Base-by-base conservation (phyloP, 2,888 invertebrate species). In the Ypsolopha sequella region DNA sequence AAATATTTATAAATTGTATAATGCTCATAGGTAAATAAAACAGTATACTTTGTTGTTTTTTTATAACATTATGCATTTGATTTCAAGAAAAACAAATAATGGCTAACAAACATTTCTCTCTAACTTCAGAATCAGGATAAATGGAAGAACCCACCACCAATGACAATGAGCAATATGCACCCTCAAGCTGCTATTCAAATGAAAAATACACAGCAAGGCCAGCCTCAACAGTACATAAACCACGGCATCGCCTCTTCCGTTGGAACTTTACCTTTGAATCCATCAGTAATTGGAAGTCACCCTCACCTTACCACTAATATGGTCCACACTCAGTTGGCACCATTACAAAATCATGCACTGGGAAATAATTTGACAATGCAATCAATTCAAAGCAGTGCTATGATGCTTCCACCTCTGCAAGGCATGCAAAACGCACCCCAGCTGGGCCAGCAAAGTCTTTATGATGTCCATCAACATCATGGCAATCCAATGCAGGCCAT, bases 81-180 rank as follows among this genome's bases (percentile, higher is more conserved):
- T 24, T 24, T 24, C 24, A 24, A 24, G 24, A 24, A 3, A 24
- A 24, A 24, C 2, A 24, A 4, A 3, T 24, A 24, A 3, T 24
- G 24, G 24, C 4, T 24, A 24, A 24, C 24, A 24, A 24, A 2
- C 24, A 24, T 24, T 24, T 24, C 24, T 24, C 24, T n/a, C 38
- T 44, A n/a, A 38, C 90, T 91, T 53, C 88, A 94, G 93, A 93
- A 91, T 80, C 93, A 92, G 77, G 94, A 94, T 85, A 95, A 94
- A 88, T 95, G 94, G 94, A 94, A 94, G 76, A 93, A 92, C 79
- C 89, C 92, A 73, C 84, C 91, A 66, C 73, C 90, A 70, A 80
- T 86, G 44, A 70, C 74, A 70, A 88, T 84, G 85, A 84, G 80
- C 79, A 89, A 80, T 68, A 89, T 80, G 86, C 89, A 86, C 67